Percentiles rank a stretch among this genome's conserved stretches.
phyloP scores from a whole-genome alignment of 1,140 invertebrate species.

The Dolichoris vasculosae region DNA sequence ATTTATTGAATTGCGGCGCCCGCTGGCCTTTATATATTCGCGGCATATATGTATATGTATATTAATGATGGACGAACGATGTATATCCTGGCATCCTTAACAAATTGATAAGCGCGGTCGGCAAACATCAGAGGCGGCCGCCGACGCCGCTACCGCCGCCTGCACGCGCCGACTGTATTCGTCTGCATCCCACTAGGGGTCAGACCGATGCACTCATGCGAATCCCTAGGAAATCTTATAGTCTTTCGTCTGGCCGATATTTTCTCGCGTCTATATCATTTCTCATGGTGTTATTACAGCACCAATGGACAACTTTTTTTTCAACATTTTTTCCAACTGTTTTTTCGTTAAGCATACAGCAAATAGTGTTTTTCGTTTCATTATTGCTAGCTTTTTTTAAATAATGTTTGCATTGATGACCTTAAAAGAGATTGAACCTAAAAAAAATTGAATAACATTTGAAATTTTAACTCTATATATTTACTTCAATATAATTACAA shows the following conservation, averaged over 20 bases:
- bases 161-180: slow-evolving; percentile 15
- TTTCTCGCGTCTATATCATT: slow-evolving; percentile 4
- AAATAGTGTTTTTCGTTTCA: neutral
- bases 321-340: neutral
- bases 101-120: slow-evolving; percentile 71
- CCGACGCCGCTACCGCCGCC: neutral
- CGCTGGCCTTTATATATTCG: slow-evolving; percentile 53
- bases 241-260: neutral
- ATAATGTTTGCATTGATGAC: neutral
- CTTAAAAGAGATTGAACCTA: neutral
- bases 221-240: neutral
- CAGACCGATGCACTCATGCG: neutral
- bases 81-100: slow-evolving; percentile 54
- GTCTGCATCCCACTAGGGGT: neutral
- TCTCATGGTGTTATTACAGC: neutral
- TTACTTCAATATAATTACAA: too few relatives aligned
- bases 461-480: too few relatives aligned
- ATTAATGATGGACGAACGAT: neutral
- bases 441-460: neutral
- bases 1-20: slow-evolving; percentile 61
- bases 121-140: slow-evolving; percentile 64
- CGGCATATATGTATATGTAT: neutral
- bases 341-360: neutral
- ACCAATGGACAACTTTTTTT: neutral
- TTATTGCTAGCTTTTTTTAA: slow-evolving; percentile 2